A percentile compares a stretch with the other conserved stretches of the same genome.
These are phyloP conservation scores for human DNA, from an alignment of 2,113 vertebrate species.

Conservation along the genomic window GRCh38 chr6:102567001-102567500, in stretches of 20 bases:
- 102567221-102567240: background rate
- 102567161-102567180: background rate
- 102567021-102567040: background rate
- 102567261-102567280: background rate
- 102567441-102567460: background rate
- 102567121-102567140: background rate
- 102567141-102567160: background rate
- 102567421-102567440: background rate
- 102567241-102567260: background rate
- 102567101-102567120: background rate
- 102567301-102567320: background rate
- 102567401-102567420: background rate
- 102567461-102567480: background rate
- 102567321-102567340: background rate
- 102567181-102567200: background rate
- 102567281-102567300: background rate
- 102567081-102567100: background rate
- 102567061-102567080: background rate
- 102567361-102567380: background rate
- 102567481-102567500: background rate
- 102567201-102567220: background rate
- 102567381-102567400: background rate
- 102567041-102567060: background rate
- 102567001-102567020: background rate
- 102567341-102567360: background rate